A percentile compares a stretch with the other conserved stretches of the same genome.
phyloP scores from a whole-genome alignment of 2,888 invertebrate species.

The Elegia similella region DNA sequence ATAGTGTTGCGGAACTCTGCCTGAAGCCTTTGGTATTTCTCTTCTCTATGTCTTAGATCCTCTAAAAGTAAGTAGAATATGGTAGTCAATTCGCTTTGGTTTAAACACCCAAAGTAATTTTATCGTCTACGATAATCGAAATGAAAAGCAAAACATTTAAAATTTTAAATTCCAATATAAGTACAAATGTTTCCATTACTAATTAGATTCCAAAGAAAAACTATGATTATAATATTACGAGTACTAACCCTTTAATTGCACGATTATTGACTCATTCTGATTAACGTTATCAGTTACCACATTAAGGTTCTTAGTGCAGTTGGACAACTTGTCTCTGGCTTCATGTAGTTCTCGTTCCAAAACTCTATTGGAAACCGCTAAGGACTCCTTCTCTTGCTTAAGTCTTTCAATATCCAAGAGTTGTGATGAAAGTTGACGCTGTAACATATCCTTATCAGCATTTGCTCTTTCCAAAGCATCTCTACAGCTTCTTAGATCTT shows the following conservation, averaged over 20 bases:
- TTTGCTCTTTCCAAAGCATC: constrained; percentile 84
- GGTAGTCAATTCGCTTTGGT: too few relatives aligned
- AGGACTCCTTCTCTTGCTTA: constrained; percentile 89
- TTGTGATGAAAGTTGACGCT: constrained; percentile 87
- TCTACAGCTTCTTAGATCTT: constrained; percentile 84
- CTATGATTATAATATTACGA: background rate
- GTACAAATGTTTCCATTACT: too few relatives aligned
- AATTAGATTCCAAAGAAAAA: background rate
- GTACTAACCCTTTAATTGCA: constrained; percentile 84
- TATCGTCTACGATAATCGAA: too few relatives aligned
- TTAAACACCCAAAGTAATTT: too few relatives aligned
- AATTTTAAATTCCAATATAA: too few relatives aligned
- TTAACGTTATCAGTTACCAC: constrained; percentile 86
- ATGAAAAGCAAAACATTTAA: too few relatives aligned
- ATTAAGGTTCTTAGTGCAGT: constrained; percentile 84
- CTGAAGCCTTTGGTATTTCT: constrained; percentile 85
- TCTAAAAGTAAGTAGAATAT: constrained; percentile 64
- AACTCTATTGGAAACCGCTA: constrained; percentile 87
- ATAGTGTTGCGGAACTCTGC: constrained; percentile 85
- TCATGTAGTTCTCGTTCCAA: constrained; percentile 88
- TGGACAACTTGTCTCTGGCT: constrained; percentile 84
- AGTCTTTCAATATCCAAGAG: constrained; percentile 87
- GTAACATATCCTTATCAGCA: constrained; percentile 87
- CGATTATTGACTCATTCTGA: constrained; percentile 85
- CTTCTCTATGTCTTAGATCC: constrained; percentile 85